Conservation (phyloP, 2,113 vertebrate genomes). For the Hydrolagus affinis region DNA sequence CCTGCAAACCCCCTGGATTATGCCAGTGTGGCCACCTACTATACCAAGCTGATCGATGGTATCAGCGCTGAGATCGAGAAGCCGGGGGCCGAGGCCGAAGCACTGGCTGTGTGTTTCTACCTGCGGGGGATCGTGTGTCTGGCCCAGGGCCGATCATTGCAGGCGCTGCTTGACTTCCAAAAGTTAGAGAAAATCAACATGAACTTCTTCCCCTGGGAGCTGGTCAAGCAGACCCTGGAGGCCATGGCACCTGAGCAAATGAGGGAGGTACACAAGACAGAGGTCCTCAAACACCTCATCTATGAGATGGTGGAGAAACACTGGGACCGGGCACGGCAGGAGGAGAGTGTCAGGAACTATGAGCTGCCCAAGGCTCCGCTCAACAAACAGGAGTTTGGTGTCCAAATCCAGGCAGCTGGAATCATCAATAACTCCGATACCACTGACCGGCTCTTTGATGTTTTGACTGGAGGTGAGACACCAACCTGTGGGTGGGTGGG, state of each 20-base stretch:
- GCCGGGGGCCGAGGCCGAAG: neutral
- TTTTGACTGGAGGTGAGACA: neutral
- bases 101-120: neutral
- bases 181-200: conserved; percentile 18
- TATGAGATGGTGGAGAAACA: neutral
- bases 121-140: neutral
- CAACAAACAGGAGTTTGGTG: neutral
- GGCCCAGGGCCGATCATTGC: neutral
- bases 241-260: neutral
- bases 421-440: neutral
- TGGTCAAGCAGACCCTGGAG: conserved; percentile 10
- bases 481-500: neutral
- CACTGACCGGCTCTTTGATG: neutral
- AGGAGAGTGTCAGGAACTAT: conserved; percentile 6
- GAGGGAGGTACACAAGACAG: neutral
- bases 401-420: neutral
- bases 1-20: neutral
- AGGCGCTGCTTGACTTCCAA: conserved; percentile 13
- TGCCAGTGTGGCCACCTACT: neutral
- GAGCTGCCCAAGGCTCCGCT: neutral
- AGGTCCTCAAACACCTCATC: neutral
- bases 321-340: neutral
- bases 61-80: neutral
- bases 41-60: neutral
- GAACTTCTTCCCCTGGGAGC: neutral